These are phyloP conservation scores for Atractosteus spatula DNA, from an alignment of 2,113 vertebrate genomes.

Conservation along the genomic window DNA sequence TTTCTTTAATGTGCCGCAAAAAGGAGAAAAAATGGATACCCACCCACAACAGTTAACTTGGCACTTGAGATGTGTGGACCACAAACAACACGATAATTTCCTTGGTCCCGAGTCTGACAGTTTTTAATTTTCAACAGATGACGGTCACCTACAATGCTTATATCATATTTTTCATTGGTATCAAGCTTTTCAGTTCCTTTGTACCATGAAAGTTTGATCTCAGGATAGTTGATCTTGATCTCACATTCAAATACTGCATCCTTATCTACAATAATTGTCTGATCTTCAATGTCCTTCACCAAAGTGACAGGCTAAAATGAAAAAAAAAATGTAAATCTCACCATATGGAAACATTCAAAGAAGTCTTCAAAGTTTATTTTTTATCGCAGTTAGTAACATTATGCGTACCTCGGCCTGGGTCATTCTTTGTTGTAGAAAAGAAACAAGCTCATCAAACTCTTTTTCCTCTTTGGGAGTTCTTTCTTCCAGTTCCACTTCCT, in stretches of 20 bases:
- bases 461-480: constrained; percentile 78
- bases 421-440: constrained; percentile 94
- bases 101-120: constrained; percentile 83
- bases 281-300: constrained; percentile 85
- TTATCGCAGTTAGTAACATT: not conserved
- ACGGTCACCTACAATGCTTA: constrained; percentile 74
- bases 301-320: constrained; percentile 84
- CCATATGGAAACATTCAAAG: not conserved
- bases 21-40: constrained; percentile 41
- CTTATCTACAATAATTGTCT: constrained; percentile 71
- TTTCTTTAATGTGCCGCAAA: not conserved
- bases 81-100: constrained; percentile 91
- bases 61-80: constrained; percentile 93
- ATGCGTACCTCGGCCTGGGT: constrained; percentile 85
- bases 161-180: constrained; percentile 79
- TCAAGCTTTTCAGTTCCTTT: constrained; percentile 92
- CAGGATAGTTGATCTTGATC: constrained; percentile 93
- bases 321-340: constrained; percentile 20
- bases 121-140: constrained; percentile 81
- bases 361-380: not conserved
- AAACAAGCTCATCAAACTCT: constrained; percentile 81
- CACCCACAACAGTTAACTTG: constrained; percentile 86
- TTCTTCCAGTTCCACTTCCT: constrained; percentile 81
- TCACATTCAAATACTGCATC: constrained; percentile 84
- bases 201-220: constrained; percentile 95